A percentile compares a stretch with the other conserved stretches of the same genome.
These are phyloP conservation scores for Tinea trinotella DNA, from an alignment of 2,888 invertebrate genomes.

Conservation along the genomic window DNA sequence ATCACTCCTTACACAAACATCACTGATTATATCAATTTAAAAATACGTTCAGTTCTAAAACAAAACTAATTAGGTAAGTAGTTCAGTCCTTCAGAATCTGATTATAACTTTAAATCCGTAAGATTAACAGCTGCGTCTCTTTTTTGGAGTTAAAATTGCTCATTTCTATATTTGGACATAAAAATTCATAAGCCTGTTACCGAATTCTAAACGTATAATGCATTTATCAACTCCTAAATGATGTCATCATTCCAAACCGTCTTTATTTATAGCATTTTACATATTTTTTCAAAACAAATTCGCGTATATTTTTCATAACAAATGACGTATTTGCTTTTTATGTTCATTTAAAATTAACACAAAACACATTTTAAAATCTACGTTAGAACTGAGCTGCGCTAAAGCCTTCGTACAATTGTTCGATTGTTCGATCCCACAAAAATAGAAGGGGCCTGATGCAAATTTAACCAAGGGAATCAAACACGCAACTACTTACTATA, in stretches of 20 bases:
- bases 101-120: too few species aligned
- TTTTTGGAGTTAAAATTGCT: neutral
- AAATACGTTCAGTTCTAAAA: too few species aligned
- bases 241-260: neutral
- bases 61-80: too few species aligned
- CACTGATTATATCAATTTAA: too few species aligned
- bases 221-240: neutral
- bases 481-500: slow-evolving; percentile 11
- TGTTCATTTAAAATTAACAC: neutral
- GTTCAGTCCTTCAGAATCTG: too few species aligned
- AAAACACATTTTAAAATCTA: neutral
- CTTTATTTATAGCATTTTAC: slow-evolving; percentile 5
- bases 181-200: neutral
- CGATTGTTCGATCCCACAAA: slow-evolving; percentile 4
- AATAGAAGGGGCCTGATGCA: slow-evolving; percentile 8
- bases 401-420: neutral
- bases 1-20: too few species aligned
- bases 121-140: too few species aligned
- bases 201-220: neutral
- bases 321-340: neutral
- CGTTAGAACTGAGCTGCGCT: slow-evolving; percentile 1
- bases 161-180: neutral
- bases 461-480: slow-evolving; percentile 13
- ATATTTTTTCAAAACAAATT: too few species aligned
- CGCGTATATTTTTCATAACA: too few species aligned